Evolutionary conservation across 2,888 invertebrate genomes (phyloP), one percentile per base, ranked within the genome.

Genomic region (Drosophila limbata): DNA sequence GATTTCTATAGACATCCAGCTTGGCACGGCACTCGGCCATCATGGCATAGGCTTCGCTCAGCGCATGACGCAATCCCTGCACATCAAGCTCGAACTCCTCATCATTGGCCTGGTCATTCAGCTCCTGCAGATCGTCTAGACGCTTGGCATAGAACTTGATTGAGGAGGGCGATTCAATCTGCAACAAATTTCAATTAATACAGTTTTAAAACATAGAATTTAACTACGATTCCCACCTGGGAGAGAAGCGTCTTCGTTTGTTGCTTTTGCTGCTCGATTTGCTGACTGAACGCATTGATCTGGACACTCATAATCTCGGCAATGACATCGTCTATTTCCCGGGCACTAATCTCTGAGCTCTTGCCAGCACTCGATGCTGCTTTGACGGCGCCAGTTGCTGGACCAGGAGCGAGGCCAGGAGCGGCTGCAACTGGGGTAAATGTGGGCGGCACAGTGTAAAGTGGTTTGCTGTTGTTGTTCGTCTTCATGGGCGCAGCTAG

Each of bases 31-130:
- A 91, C 67, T 93, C 93, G 5, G 91, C 89, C 39, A 91, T 69
- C 88, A 93, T 93, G 25, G 91, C 88, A 57, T 91, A 93, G 1
- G 93, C 92, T 76, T 93, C 93, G 53, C 94, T 91, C 13, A 93
- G 90, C 1, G 92, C 90, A 55, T 93, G 92, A 39, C 93, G 93
- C 68, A 94, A 84, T 1, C 92, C 91, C 73, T 93, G 93, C 1
- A 96, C 94, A 84, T 96, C 96, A 42, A 93, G 93, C 44, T 93
- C 94, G 76, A 95, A 94, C 4, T 94, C 95, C 4, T 94, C 95
- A 70, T 95, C 95, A 17, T 93, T 93, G 33, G 96, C 93, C 67
- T 95, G 95, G 44, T 93, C 93, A 31, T 94, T 92, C 87, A 96
- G 95, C 53, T 94, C 94, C 71, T 94, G 93, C 42, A 96, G 92